phyloP scores from a whole-genome alignment of 2,888 invertebrate species.

The Vannuccia rotundouncinata region DNA sequence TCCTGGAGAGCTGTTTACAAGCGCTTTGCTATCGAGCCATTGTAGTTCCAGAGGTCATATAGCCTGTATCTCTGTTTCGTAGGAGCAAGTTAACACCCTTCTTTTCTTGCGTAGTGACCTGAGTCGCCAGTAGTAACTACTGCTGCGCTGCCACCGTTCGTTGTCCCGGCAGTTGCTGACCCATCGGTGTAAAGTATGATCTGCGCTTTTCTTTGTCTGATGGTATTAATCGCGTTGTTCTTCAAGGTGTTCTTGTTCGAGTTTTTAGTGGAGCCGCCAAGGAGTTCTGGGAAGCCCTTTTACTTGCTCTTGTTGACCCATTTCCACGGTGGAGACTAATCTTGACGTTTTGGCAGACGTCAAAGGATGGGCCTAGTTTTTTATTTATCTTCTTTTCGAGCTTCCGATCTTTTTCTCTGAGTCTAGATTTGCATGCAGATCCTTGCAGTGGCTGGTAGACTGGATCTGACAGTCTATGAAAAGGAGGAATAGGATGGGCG shows the following conservation, averaged over 20 bases:
- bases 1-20: neutral
- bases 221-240: neutral
- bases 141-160: conserved; percentile 10
- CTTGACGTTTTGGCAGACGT: neutral
- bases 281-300: neutral
- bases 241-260: neutral
- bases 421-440: neutral
- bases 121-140: neutral
- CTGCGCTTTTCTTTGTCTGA: neutral
- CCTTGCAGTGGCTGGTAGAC: neutral
- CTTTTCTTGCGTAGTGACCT: neutral
- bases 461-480: neutral
- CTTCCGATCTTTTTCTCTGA: neutral
- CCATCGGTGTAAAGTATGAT: neutral
- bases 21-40: neutral
- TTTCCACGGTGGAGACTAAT: neutral
- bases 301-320: neutral
- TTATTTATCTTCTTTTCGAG: neutral
- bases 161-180: neutral
- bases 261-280: neutral
- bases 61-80: neutral
- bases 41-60: neutral
- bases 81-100: neutral
- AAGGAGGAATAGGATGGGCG: neutral
- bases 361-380: neutral